Evolutionary conservation across 2,113 vertebrate species (phyloP), one percentile per base, ranked within the genome.

Genomic region (Coracopsis vasa): DNA sequence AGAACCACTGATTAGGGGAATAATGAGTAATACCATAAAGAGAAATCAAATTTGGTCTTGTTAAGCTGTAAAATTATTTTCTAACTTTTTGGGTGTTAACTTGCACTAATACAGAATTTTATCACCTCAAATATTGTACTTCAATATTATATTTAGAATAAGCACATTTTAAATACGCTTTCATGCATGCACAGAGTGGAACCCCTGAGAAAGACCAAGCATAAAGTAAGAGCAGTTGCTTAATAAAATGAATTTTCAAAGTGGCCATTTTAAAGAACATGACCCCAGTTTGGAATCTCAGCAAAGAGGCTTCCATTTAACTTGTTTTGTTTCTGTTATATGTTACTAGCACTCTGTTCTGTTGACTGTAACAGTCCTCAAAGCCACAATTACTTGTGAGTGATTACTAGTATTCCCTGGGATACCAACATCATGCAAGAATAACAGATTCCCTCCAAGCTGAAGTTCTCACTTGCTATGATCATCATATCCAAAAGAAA

Each of bases 121-220:
- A 58, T 39, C 45, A 66, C 11, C 19, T n/a, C 48, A 86, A 88
- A 69, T 20, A 72, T 3, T 77, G 5, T 48, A 41, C 6, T 42
- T 86, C 1, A 25, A 47, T 48, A 58, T 31, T 73, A 44, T 18
- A 66, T 37, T 80, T 45, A 70, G 10, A 86, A 37, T 23, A 70
- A 62, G 16, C 16, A n/a, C 9, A 37, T 84, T 67, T 81, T 58
- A 41, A 16, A 29, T 15, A 25, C 6, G 14, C 0, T 27, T 66
- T 4, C 33, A 3, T 28, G 33, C 16, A 31, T 1, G 5, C 7
- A 28, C 6, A 29, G 9, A 69, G 5, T 8, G 11, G 11, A 24
- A 70, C 41, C 13, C 6, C n/a, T 10, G 7, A 29, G 28, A 77
- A 45, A 91, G 9, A 50, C 5, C 6, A 54, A 62, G 9, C 9